A percentile compares a stretch with the other conserved stretches of the same genome.
Evolutionary conservation across 2,797 vertebrate species (phyloP).

Genomic region (Dromococcyx pavoninus): DNA sequence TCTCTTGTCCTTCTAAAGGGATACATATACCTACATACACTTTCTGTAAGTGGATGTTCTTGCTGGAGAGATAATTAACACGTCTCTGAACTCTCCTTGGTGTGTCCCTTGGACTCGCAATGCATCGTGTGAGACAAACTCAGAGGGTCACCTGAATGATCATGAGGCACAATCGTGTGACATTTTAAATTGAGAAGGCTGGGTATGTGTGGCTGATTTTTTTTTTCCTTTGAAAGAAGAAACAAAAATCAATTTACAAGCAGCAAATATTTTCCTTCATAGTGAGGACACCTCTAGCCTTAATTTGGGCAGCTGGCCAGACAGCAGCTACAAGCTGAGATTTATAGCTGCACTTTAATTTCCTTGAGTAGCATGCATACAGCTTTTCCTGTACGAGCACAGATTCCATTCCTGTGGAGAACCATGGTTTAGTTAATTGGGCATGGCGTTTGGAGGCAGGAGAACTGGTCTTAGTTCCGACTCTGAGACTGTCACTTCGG

Average conservation of each 20-base stretch:
- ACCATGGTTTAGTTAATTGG: conserved; percentile 41
- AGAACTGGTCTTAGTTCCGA: conserved; percentile 22
- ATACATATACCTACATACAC: background rate
- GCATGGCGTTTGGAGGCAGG: conserved; percentile 49
- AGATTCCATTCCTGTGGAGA: conserved; percentile 30
- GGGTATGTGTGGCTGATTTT: background rate
- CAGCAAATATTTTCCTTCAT: conserved; percentile 60
- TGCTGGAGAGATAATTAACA: conserved; percentile 41
- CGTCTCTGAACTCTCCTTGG: conserved; percentile 49
- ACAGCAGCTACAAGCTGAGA: conserved; percentile 52
- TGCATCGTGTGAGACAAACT: conserved; percentile 6
- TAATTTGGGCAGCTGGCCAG: conserved; percentile 64
- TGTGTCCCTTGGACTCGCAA: conserved; percentile 11
- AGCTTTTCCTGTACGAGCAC: conserved; percentile 48
- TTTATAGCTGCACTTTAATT: conserved; percentile 57
- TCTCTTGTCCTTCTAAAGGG: background rate
- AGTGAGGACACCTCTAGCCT: conserved; percentile 56
- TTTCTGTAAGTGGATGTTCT: conserved; percentile 11
- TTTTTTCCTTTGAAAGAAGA: conserved; percentile 6
- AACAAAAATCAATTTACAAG: conserved; percentile 68
- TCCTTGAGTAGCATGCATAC: conserved; percentile 45
- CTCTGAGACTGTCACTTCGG: conserved; percentile 3
- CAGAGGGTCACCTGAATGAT: conserved; percentile 36
- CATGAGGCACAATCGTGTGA: conserved; percentile 32
- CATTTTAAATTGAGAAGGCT: conserved; percentile 61